These are phyloP conservation scores for Poeciliopsis presidionis DNA, from an alignment of 2,797 vertebrate genomes.

Conservation along the genomic window DNA sequence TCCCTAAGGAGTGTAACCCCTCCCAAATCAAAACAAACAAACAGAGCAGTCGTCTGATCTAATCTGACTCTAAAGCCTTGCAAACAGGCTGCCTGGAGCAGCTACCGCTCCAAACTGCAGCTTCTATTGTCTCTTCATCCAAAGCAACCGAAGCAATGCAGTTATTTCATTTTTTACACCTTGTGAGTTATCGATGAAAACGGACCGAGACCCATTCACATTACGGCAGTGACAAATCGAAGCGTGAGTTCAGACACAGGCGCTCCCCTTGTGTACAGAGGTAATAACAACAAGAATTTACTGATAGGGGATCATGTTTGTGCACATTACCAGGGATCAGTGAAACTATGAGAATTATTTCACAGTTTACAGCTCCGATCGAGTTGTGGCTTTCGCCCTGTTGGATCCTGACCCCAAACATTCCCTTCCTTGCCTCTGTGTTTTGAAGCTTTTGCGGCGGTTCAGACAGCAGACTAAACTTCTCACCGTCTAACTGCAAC, in stretches of 20 bases:
- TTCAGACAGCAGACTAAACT: constrained; percentile 75
- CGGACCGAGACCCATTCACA: constrained; percentile 1
- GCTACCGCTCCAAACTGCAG: constrained; percentile 33
- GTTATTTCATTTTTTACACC: constrained; percentile 1
- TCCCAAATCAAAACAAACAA: constrained; percentile 83
- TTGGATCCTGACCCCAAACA: constrained; percentile 57
- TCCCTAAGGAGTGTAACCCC: constrained; percentile 67
- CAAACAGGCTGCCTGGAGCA: constrained; percentile 58
- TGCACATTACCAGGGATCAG: constrained; percentile 8
- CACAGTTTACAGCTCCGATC: constrained; percentile 43
- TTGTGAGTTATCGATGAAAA: constrained; percentile 5
- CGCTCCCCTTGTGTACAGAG: constrained; percentile 1
- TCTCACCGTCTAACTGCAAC: constrained; percentile 65
- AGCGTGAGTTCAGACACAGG: not conserved
- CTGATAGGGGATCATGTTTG: constrained; percentile 14
- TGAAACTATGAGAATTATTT: constrained; percentile 16
- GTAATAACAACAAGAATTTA: constrained; percentile 11
- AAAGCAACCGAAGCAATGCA: constrained; percentile 4
- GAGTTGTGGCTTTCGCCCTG: constrained; percentile 41
- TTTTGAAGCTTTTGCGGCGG: constrained; percentile 65
- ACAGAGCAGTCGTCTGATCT: constrained; percentile 78
- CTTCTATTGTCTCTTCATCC: constrained; percentile 14
- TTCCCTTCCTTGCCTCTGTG: constrained; percentile 55
- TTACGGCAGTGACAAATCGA: not conserved
- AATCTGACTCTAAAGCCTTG: constrained; percentile 68